Base-by-base conservation (phyloP, 2,888 invertebrate species). In the Apodemia mormo region DNA sequence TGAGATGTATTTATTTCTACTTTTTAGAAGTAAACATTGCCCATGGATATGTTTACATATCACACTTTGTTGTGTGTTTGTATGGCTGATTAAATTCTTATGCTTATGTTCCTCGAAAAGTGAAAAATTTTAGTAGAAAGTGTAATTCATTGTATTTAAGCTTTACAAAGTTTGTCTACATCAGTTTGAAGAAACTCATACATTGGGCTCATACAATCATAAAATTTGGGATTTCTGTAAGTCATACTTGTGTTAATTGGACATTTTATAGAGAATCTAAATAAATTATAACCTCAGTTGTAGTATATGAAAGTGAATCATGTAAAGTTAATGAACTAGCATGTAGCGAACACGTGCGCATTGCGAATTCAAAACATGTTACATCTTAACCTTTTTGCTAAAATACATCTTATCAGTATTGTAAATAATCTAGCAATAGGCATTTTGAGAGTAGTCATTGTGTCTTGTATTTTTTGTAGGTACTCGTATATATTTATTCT, bases 1-100 rank as follows among this genome's bases (percentile, higher is more conserved):
- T 71, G 56, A 58, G 43, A 67, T 68, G 70, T 74, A 49, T 40
- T 67, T 30, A 52, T 69, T 64, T 68, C 68, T n/a, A 56, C 30
- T 52, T 30, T 72, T 70, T 58, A 33, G 5, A 58, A 58, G 58
- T 58, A 58, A 58, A 58, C 58, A 58, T 61, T 37, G 49, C 61
- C 22, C 61, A 64, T 30, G 43, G 56, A 45, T 61, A 40, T 40
- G 54, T 68, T 40, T 61, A 29, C 54, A 33, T 67, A 45, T 30
- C 45, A 22, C 58, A 12, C 37, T 54, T 29, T 33, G 14, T 33
- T 58, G 58, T 43, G 43, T 49, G 45, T 29, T 33, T 33, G 30
- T 30, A 5, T 33, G 29, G 29, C 56, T 56, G 56, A 58, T 30
- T 29, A 1, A 49, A 49, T 58, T 58, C 30, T 29, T 58, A 33